Evolutionary conservation across 1,140 invertebrate genomes (phyloP), one percentile per base, ranked within the genome.

Genomic region (Pristionchus pacificus): DNA sequence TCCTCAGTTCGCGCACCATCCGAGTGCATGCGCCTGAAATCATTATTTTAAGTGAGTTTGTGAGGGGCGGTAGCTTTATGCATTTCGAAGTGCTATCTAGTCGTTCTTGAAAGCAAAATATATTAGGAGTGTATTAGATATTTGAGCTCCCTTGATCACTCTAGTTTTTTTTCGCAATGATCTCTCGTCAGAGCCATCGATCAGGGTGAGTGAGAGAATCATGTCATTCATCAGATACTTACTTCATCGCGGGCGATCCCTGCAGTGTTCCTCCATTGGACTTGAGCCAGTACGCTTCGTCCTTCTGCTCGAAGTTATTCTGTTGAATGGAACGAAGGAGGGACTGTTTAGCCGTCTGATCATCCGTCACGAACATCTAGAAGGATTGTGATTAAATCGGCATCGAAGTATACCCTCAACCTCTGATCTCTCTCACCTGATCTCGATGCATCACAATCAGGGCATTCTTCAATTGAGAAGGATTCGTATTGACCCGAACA

Each of bases 281-380:
- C 49, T 76, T 71, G 32, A 58, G 55, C 75, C 71, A 65, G 29
- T 67, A 72, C 1, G 59, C 55, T 30, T 75, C 75, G 29, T 71
- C 64, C 15, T 69, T 65, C 27, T 58, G 61, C 25, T 74, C 62
- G 1, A 77, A n/a, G 2, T 29, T 57, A 13, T 71, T 58, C 30
- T 74, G 58, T 24, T 77, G 75, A 27, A 68, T 65, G 32, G 60
- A 31, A 29, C 70, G 74, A 24, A 77, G 70, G 33, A 77, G 63
- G 2, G 57, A 59, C 65, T 77, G 74, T 60, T 77, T 77, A 1
- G 68, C 60, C 2, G 27, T 59, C 30, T 63, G 31, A 25, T 77
- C 74, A 67, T 77, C 74, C 13, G 75, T 76, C 31, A 77, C 70
- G 60, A 66, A 77, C 75, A 77, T 77, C 75, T 77, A 62, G 15